A percentile compares a stretch with the other conserved stretches of the same genome.
phyloP scores from a whole-genome alignment of 2,797 vertebrate species.

The Pampus argenteus region DNA sequence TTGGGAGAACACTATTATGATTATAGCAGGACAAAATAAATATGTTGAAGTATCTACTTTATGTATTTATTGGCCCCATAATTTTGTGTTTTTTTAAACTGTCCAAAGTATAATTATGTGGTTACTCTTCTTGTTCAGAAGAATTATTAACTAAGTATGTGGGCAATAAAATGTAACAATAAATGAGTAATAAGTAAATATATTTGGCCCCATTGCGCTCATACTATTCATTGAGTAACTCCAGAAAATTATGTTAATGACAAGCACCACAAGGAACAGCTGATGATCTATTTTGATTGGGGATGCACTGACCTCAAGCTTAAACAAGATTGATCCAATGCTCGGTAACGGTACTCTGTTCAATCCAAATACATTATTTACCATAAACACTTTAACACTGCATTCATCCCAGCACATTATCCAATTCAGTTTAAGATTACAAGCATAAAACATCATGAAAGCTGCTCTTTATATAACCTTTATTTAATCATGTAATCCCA shows the following conservation, averaged over 20 bases:
- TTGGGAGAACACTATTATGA: background rate
- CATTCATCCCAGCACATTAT: background rate
- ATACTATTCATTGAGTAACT: background rate
- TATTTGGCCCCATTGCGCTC: too few species aligned
- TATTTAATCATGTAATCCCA: too few species aligned
- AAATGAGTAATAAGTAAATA: too few species aligned
- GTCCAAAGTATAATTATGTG: background rate
- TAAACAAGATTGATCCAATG: too few species aligned
- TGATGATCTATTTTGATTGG: background rate
- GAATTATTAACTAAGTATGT: background rate
- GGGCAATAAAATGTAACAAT: background rate
- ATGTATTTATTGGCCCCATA: background rate
- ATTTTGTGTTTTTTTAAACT: background rate
- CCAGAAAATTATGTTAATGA: background rate
- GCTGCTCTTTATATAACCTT: too few species aligned
- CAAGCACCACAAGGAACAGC: background rate
- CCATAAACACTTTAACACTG: background rate
- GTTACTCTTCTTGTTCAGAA: background rate
- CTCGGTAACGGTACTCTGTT: background rate
- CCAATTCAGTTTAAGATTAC: background rate
- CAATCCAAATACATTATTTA: background rate
- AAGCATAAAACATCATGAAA: background rate
- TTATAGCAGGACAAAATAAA: constrained; percentile 4
- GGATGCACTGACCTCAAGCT: too few species aligned
- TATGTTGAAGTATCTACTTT: background rate